Conservation (phyloP, 2,888 invertebrate species). For the Myopa tessellatipennis region DNA sequence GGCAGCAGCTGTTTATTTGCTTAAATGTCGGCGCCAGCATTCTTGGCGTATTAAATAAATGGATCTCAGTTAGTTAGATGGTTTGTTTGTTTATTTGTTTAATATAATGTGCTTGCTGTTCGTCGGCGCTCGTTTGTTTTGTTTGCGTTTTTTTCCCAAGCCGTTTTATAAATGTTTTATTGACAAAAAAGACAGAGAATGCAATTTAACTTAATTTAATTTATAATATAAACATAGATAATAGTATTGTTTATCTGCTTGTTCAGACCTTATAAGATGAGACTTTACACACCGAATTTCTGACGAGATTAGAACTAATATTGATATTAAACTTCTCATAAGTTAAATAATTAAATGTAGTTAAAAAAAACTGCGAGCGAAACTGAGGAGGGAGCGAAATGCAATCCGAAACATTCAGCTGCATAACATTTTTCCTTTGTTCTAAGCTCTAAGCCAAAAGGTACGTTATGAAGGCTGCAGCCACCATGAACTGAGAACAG, state of each 20-base stretch:
- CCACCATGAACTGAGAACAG: no score
- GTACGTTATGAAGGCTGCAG: no score
- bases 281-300: no score
- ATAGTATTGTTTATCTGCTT: background rate
- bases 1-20: conserved; percentile 68
- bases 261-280: no score
- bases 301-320: no score
- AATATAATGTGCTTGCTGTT: conserved; percentile 31
- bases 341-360: no score
- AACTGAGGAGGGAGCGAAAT: no score
- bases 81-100: conserved; percentile 44
- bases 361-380: no score
- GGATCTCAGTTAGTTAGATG: conserved; percentile 54
- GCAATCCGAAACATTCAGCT: no score
- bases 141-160: conserved; percentile 11
- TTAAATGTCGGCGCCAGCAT: conserved; percentile 69
- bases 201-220: conserved; percentile 10
- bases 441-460: no score
- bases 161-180: background rate
- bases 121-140: conserved; percentile 17
- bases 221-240: conserved; percentile 8
- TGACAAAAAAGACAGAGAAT: background rate
- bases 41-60: conserved; percentile 67
- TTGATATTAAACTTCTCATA: no score
- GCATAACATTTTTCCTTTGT: no score